Evolutionary conservation across 64 coral and sea anemone species (phyloP), one percentile per base, ranked within the genome.

Genomic region (Stylophora pistillata): DNA sequence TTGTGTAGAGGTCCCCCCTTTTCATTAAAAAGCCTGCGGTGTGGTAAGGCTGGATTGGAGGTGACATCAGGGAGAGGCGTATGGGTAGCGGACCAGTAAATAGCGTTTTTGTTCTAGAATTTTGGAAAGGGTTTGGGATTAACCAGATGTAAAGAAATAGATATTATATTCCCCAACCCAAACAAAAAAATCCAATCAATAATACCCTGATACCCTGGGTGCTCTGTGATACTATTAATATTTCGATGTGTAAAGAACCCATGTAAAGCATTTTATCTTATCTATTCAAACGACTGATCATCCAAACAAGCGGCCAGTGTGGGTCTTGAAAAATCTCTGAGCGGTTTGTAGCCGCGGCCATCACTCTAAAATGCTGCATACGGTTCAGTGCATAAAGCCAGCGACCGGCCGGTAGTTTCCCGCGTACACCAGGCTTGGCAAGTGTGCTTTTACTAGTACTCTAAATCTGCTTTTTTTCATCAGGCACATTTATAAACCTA

Each of bases 141-240:
- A 74, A 74, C 72, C 72, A 74, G 72, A 74, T 74, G 72, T 32
- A 74, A 74, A 74, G 72, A 74, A 31, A 31, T 74, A 74, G 72
- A 74, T 74, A 74, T 74, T 33, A 33, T 74, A 30, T 74, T 3
- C 72, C 10, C 72, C 72, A 74, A 28, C 25, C 28, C 29, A 74
- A 74, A 74, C 72, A 74, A 74, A 74, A 74, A 2, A 74, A 74
- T 74, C 27, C 32, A 74, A 74, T 74, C 72, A 74, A 74, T 74
- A 74, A 74, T 74, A 74, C 72, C 72, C 72, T 74, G 29, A 74
- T 74, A 74, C 72, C 72, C 33, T 74, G 72, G 72, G 9, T 74
- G 11, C 72, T 29, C 26, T 74, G 72, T 27, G 28, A 29, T 74
- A 31, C 72, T 74, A 74, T 31, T 6, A 74, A 9, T 74, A 28